These are phyloP conservation scores for Hypomecis atomaria DNA, from an alignment of 2,888 invertebrate species.

Conservation along the genomic window DNA sequence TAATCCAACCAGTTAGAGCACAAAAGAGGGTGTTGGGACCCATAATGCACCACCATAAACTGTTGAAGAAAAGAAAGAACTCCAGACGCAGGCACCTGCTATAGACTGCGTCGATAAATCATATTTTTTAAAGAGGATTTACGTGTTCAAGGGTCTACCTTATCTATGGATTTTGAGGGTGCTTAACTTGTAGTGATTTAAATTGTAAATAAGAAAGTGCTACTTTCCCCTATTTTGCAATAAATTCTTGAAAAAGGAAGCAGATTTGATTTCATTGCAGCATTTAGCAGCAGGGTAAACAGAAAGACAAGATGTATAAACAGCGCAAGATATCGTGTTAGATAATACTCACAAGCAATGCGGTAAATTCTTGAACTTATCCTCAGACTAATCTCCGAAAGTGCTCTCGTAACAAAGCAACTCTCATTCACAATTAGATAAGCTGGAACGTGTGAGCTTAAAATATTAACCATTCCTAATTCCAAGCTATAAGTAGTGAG, in stretches of 20 bases:
- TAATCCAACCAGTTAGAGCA: conserved; percentile 77
- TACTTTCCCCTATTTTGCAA: conserved; percentile 33
- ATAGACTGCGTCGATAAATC: conserved; percentile 68
- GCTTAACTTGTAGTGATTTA: conserved; percentile 51
- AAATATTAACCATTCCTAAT: conserved; percentile 61
- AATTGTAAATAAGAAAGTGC: conserved; percentile 48
- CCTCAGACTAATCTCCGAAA: conserved; percentile 33
- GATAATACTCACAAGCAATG: conserved; percentile 1
- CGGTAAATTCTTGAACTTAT: conserved; percentile 16
- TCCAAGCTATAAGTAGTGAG: conserved; percentile 63
- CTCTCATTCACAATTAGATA: conserved; percentile 43
- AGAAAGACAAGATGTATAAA: no score
- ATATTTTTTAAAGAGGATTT: conserved; percentile 56
- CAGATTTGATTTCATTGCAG: background rate
- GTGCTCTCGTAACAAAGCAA: conserved; percentile 37
- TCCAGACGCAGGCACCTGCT: conserved; percentile 68
- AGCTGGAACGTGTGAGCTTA: conserved; percentile 46
- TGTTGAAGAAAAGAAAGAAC: conserved; percentile 69
- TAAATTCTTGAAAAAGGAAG: conserved; percentile 6
- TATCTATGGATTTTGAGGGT: conserved; percentile 47
- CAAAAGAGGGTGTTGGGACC: conserved; percentile 75
- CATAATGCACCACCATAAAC: conserved; percentile 74
- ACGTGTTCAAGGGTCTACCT: conserved; percentile 47
- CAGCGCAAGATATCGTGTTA: background rate
- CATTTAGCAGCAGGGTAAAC: no score